Evolutionary conservation across 2,113 vertebrate genomes (phyloP), one percentile per base, ranked within the genome.

Genomic region (Mugil cephalus): DNA sequence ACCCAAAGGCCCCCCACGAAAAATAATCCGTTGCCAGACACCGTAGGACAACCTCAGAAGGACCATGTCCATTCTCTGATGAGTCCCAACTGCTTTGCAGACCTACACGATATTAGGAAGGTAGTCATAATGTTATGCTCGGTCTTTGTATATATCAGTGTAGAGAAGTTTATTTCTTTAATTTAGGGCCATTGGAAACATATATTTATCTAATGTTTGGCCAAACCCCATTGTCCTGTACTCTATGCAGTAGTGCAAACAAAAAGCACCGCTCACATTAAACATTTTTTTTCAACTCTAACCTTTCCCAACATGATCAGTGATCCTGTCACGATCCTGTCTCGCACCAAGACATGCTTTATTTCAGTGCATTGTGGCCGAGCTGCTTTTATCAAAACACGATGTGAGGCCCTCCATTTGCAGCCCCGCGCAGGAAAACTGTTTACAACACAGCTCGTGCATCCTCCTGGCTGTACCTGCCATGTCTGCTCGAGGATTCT

Each of bases 391-490:
- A 71, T 76, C 55, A 40, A 47, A 43, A 62, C 48, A 39, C 24
- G 21, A 78, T 74, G 48, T 45, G 56, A 69, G 64, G 47, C 35
- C 21, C 66, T 78, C 59, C 30, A 46, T 71, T 81, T 86, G 60
- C 79, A 62, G 48, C 63, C 55, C 38, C 18, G 8, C 43, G 55
- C 51, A 61, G 60, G 15, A 42, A 62, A 63, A 56, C 45, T 75
- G 73, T 84, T 90, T 85, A 85, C 46, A 65, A 19, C 64, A 61
- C 73, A 59, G 42, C 43, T 36, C 55, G 48, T 36, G 64, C 50
- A 51, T 76, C 72, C 51, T 66, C 45, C 55, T 50, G 40, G 60
- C 68, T 78, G 38, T 85, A 79, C 87, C 88, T 86, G 80, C 78
- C 59, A 39, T 73, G 24, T 86, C 69, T 66, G 48, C 73, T 69